A percentile compares a stretch with the other conserved stretches of the same genome.
phyloP scores from a whole-genome alignment of 1,140 invertebrate species.

The Aphis gossypii region DNA sequence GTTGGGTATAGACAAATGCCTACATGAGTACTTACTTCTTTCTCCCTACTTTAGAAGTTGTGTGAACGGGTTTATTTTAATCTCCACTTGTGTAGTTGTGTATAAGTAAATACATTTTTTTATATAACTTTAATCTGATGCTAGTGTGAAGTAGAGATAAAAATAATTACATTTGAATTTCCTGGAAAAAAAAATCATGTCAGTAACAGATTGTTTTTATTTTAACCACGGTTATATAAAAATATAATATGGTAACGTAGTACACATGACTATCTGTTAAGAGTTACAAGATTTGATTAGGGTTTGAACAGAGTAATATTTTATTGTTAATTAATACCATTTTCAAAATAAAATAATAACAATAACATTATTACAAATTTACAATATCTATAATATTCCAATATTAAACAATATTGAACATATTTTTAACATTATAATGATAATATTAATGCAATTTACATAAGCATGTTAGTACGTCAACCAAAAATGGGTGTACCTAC shows the following conservation, averaged over 20 bases:
- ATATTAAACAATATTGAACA: neutral
- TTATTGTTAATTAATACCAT: neutral
- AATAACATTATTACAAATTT: neutral
- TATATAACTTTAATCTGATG: neutral
- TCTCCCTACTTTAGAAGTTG: neutral
- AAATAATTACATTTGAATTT: slow-evolving; percentile 20
- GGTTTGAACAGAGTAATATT: neutral
- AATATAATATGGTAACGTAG: neutral
- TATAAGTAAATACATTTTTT: neutral
- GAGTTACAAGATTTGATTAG: neutral
- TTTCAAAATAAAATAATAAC: neutral
- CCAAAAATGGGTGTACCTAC: too few relatives aligned
- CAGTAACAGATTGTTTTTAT: neutral
- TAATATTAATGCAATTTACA: too few relatives aligned
- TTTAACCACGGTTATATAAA: neutral
- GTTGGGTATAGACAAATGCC: neutral
- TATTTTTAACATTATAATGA: too few relatives aligned
- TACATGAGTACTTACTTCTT: neutral
- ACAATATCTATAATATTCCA: neutral
- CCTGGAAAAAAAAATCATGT: neutral
- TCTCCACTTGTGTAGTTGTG: neutral
- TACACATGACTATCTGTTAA: neutral
- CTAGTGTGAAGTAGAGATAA: neutral
- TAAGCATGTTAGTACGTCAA: neutral
- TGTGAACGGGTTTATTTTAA: neutral